phyloP scores from a whole-genome alignment of 2,113 vertebrate genomes.

The Peromyscus californicus region DNA sequence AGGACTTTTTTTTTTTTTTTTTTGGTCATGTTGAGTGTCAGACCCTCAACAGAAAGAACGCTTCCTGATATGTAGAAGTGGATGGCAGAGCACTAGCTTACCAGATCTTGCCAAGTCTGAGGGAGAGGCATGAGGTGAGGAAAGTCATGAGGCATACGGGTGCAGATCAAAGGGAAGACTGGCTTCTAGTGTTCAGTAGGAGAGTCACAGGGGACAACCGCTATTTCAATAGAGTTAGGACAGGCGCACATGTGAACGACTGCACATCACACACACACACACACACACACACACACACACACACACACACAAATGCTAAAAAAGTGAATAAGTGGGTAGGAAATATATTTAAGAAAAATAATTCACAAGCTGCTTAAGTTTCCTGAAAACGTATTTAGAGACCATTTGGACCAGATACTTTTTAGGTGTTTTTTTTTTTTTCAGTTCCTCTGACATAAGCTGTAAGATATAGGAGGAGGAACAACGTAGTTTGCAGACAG shows the following conservation, averaged over 20 bases:
- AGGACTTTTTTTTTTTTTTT: background rate
- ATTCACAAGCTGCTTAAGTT: background rate
- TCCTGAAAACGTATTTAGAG: constrained; percentile 24
- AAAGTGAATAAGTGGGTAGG: background rate
- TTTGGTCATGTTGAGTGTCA: background rate
- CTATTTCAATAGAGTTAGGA: background rate
- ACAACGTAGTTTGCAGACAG: background rate
- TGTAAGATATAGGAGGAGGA: background rate
- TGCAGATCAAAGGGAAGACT: background rate
- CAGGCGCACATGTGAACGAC: background rate
- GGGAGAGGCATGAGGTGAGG: background rate
- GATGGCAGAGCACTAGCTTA: background rate
- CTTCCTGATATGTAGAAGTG: background rate
- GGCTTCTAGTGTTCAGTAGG: background rate
- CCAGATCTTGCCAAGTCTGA: background rate
- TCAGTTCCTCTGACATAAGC: background rate
- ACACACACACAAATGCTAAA: background rate
- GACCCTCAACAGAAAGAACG: background rate
- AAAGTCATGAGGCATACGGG: background rate
- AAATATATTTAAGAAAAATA: background rate
- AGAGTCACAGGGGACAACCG: background rate
- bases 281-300: background rate
- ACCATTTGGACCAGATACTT: background rate
- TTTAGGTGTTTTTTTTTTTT: background rate
- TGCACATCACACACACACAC: background rate